Evolutionary conservation across 2,888 invertebrate genomes (phyloP).

Genomic region (Stegophylla sp.): DNA sequence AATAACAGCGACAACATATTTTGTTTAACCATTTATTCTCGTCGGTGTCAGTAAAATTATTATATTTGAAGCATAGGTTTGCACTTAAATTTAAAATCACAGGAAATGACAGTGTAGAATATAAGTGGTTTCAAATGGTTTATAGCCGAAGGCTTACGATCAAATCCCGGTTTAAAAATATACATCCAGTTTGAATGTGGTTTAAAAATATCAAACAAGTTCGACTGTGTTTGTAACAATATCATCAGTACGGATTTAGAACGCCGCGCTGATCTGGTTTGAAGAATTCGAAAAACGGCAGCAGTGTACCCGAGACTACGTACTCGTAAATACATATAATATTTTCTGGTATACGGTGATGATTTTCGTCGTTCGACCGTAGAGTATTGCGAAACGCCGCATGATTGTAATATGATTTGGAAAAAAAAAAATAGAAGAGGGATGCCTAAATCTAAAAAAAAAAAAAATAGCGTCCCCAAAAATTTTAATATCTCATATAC

Average conservation of each 20-base stretch:
- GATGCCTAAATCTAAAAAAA: no score
- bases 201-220: slow-evolving; percentile 55
- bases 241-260: slow-evolving; percentile 25
- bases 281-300: background rate
- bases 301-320: background rate
- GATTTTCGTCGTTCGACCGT: no score
- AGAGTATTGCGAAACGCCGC: no score
- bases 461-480: no score
- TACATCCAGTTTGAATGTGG: slow-evolving; percentile 48
- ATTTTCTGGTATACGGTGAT: no score
- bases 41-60: slow-evolving; percentile 15
- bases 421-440: no score
- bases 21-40: slow-evolving; percentile 9
- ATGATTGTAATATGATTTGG: no score
- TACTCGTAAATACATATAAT: no score
- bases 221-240: background rate
- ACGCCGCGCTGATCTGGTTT: slow-evolving; percentile 21
- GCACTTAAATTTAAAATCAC: slow-evolving; percentile 26
- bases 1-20: background rate
- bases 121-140: slow-evolving; percentile 36
- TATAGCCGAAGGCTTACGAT: slow-evolving; percentile 38
- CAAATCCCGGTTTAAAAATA: slow-evolving; percentile 47
- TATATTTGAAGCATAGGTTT: background rate
- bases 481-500: no score
- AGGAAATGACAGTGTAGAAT: slow-evolving; percentile 32